Percentiles rank a stretch among this genome's conserved stretches.
Evolutionary conservation across 92 coral and sea anemone species (phyloP).

Genomic region (Porites lobata): DNA sequence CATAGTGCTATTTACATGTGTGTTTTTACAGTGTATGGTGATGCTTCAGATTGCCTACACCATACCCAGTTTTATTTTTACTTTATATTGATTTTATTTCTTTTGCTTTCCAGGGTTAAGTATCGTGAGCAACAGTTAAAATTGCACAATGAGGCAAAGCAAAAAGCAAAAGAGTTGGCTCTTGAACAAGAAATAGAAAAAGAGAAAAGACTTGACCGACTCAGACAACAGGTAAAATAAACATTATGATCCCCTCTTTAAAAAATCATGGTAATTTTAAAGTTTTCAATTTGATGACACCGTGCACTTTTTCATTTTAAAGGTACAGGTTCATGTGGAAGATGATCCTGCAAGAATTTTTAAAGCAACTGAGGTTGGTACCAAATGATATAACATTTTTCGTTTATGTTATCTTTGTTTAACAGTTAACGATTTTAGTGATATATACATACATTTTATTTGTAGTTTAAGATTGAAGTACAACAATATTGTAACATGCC

Average conservation of each 20-base stretch:
- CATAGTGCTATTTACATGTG: no score
- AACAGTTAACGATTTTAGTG: background rate
- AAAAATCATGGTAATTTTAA: no score
- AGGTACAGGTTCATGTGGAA: slow-evolving; percentile 92
- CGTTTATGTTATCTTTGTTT: background rate
- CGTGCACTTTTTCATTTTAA: background rate
- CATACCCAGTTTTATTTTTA: background rate
- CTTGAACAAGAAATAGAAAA: slow-evolving; percentile 81
- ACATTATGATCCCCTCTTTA: background rate
- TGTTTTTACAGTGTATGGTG: no score
- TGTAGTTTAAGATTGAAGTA: no score
- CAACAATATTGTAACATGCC: no score
- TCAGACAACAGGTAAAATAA: slow-evolving; percentile 85
- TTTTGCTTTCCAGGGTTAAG: slow-evolving; percentile 68
- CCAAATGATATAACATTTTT: no score
- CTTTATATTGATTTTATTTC: background rate
- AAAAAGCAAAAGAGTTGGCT: slow-evolving; percentile 72
- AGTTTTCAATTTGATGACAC: background rate
- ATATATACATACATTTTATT: no score
- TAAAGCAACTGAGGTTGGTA: slow-evolving; percentile 85
- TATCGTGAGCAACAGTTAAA: slow-evolving; percentile 86
- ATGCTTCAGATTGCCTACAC: no score
- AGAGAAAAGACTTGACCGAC: slow-evolving; percentile 83
- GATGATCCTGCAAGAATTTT: slow-evolving; percentile 86
- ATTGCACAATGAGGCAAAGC: slow-evolving; percentile 77